A percentile compares a stretch with the other conserved stretches of the same genome.
These are phyloP conservation scores for Halichondria panicea DNA, from an alignment of 37 sponge, comb jelly and placozoan species.

Conservation along the genomic window DNA sequence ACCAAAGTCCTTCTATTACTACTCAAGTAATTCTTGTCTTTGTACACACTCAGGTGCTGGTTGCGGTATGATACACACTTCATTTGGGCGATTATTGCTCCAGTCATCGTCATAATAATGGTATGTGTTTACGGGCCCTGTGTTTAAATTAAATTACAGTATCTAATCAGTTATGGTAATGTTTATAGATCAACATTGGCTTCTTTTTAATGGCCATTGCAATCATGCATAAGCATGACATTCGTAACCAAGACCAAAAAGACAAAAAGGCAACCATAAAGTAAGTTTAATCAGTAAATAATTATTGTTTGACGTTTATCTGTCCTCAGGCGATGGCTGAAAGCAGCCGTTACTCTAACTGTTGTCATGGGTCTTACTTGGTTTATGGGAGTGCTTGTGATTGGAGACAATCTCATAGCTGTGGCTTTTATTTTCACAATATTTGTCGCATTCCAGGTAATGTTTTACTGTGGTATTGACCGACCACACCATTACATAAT, in stretches of 20 bases:
- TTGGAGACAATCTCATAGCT: conserved; percentile 9
- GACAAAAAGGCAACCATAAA: background rate
- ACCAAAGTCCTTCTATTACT: background rate
- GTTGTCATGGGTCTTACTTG: conserved; percentile 55
- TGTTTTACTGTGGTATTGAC: background rate
- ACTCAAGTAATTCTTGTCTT: background rate
- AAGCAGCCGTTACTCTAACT: conserved; percentile 20
- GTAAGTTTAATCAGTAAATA: background rate
- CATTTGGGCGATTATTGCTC: conserved; percentile 56
- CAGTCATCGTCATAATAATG: conserved; percentile 56
- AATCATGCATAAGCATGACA: conserved; percentile 23
- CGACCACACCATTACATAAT: background rate
- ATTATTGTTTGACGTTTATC: background rate
- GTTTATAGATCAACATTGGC: conserved; percentile 21
- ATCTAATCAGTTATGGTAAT: background rate
- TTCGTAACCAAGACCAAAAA: background rate
- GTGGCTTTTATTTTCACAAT: conserved; percentile 45
- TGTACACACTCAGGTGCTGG: conserved; percentile 27
- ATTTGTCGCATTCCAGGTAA: conserved; percentile 50
- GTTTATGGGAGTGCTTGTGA: conserved; percentile 43
- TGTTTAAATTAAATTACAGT: background rate
- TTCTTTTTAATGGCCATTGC: conserved; percentile 40
- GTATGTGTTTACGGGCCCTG: background rate
- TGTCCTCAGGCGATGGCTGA: conserved; percentile 27
- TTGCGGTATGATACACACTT: conserved; percentile 41